A percentile compares a stretch with the other conserved stretches of the same genome.
Evolutionary conservation across 2,113 vertebrate genomes (phyloP).

Genomic region (Corythornis cristatus): DNA sequence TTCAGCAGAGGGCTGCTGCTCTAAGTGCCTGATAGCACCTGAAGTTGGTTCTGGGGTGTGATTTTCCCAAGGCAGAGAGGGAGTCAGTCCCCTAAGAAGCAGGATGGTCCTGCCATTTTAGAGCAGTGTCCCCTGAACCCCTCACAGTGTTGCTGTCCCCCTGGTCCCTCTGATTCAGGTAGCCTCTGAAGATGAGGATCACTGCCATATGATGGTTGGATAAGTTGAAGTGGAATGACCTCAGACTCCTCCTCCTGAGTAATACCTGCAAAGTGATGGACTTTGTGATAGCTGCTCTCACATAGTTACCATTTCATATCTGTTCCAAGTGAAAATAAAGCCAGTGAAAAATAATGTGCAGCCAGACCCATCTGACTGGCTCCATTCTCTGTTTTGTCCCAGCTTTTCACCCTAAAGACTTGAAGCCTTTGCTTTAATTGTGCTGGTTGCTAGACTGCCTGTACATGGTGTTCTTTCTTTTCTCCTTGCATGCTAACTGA

Average conservation of each 20-base stretch:
- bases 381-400: background rate
- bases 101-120: background rate
- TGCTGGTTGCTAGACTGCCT: background rate
- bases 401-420: background rate
- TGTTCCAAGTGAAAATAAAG: background rate
- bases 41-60: background rate
- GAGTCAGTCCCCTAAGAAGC: background rate
- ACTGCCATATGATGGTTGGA: fast-evolving
- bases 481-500: background rate
- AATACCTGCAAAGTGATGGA: background rate
- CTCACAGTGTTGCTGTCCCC: background rate
- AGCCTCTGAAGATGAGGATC: background rate
- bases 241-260: background rate
- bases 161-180: background rate
- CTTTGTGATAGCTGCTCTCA: background rate
- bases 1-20: background rate
- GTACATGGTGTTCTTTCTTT: fast-evolving
- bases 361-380: background rate
- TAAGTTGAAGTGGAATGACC: background rate
- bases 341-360: background rate
- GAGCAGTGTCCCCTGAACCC: background rate
- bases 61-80: background rate
- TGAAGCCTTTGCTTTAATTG: background rate
- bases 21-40: background rate
- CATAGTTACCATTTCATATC: background rate